Conservation (phyloP, 2,888 invertebrate genomes). For the Drosophila paranaensis region DNA sequence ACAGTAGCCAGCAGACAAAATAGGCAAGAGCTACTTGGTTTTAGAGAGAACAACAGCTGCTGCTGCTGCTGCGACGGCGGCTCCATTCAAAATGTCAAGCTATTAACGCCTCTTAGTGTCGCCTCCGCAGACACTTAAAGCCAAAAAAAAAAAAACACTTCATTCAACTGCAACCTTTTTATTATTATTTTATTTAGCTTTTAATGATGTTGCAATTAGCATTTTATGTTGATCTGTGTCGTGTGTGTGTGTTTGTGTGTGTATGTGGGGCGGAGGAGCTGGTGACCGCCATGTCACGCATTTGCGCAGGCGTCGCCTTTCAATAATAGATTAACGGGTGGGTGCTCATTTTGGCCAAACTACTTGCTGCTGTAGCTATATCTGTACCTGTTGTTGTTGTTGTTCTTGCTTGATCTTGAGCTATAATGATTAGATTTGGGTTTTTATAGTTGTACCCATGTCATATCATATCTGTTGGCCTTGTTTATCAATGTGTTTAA, state of each 20-base stretch:
- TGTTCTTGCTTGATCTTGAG: slow-evolving; percentile 54
- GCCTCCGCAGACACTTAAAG: slow-evolving; percentile 75
- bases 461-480: slow-evolving; percentile 23
- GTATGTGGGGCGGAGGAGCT: slow-evolving; percentile 44
- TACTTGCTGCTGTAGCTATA: slow-evolving; percentile 26
- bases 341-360: slow-evolving; percentile 67
- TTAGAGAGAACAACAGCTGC: slow-evolving; percentile 35
- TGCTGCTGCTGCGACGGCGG: slow-evolving; percentile 17
- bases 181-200: slow-evolving; percentile 28
- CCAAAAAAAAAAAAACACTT: slow-evolving; percentile 19
- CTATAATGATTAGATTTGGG: slow-evolving; percentile 43
- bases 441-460: not conserved
- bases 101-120: slow-evolving; percentile 79
- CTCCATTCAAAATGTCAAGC: slow-evolving; percentile 75
- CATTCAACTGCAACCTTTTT: slow-evolving; percentile 37
- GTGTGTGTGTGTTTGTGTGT: slow-evolving; percentile 19
- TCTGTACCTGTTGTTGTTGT: slow-evolving; percentile 19
- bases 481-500: slow-evolving; percentile 13
- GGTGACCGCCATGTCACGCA: slow-evolving; percentile 72
- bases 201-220: slow-evolving; percentile 73
- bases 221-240: slow-evolving; percentile 49
- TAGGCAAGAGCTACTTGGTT: slow-evolving; percentile 55
- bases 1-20: slow-evolving; percentile 69
- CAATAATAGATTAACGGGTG: slow-evolving; percentile 56
- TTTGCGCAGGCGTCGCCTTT: slow-evolving; percentile 71